phyloP scores from a whole-genome alignment of 1,140 invertebrate species.

The Procambarus clarkii region DNA sequence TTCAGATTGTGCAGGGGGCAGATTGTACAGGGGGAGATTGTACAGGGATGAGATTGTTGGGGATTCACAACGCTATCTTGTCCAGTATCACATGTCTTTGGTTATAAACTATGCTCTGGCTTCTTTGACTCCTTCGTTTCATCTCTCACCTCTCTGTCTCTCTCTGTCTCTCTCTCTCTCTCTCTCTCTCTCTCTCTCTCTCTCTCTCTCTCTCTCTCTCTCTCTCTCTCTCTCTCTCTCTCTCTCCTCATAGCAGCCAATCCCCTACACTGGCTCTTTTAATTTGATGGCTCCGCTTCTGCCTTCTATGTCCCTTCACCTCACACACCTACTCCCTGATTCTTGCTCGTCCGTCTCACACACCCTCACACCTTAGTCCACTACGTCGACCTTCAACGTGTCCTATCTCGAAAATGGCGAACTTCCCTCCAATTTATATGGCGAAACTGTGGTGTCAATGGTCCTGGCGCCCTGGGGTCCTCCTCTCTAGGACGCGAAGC shows the following conservation, averaged over 20 bases:
- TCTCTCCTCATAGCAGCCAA: too few relatives aligned
- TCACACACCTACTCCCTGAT: too few relatives aligned
- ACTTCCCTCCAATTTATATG: constrained; percentile 63
- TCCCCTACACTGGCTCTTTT: too few relatives aligned
- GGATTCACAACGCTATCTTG: neutral
- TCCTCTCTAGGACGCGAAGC: neutral
- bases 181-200: neutral
- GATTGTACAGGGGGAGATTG: too few relatives aligned
- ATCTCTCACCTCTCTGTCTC: neutral
- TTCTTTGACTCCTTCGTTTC: neutral
- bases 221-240: neutral
- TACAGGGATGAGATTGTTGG: constrained; percentile 14
- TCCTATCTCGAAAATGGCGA: constrained; percentile 26
- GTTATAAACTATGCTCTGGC: neutral
- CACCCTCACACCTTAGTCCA: too few relatives aligned
- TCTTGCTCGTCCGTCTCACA: too few relatives aligned
- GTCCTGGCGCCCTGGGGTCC: too few relatives aligned
- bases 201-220: neutral
- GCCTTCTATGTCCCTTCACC: too few relatives aligned
- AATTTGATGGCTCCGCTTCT: too few relatives aligned
- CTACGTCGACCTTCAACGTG: constrained; percentile 20
- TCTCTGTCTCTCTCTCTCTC: neutral
- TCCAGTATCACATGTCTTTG: neutral
- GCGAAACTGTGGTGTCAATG: constrained; percentile 59
- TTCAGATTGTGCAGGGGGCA: neutral